Evolutionary conservation across 2,797 vertebrate species (phyloP).

Genomic region (Apodemus agrarius): DNA sequence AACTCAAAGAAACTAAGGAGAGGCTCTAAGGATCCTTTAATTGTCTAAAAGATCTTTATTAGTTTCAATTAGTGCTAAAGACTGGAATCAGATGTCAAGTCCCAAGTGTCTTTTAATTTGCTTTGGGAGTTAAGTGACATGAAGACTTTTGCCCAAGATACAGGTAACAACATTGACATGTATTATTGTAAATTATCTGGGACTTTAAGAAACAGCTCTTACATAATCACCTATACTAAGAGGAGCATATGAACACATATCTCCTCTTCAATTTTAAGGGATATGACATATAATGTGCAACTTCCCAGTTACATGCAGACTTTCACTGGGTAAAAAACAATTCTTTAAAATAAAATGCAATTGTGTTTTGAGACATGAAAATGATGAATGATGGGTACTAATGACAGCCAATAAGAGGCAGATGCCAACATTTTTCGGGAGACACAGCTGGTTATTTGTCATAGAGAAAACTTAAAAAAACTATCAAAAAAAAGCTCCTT

Average conservation of each 20-base stretch:
- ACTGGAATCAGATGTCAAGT: not conserved
- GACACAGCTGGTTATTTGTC: not conserved
- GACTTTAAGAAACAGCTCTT: not conserved
- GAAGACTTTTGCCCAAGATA: not conserved
- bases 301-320: conserved; percentile 2
- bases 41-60: not conserved
- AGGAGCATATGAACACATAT: not conserved
- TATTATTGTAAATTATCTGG: not conserved
- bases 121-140: not conserved
- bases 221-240: rapidly evolving
- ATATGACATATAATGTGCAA: not conserved
- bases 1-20: not conserved
- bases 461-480: not conserved
- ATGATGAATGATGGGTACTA: not conserved
- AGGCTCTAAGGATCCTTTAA: not conserved
- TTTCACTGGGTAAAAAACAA: conserved; percentile 27
- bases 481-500: rapidly evolving
- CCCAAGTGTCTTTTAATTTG: not conserved
- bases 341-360: not conserved
- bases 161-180: not conserved
- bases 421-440: not conserved
- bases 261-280: not conserved
- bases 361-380: not conserved
- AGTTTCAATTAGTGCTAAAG: not conserved
- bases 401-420: not conserved